Base-by-base conservation (phyloP, 2,888 invertebrate genomes). In the Abrostola triplasia region DNA sequence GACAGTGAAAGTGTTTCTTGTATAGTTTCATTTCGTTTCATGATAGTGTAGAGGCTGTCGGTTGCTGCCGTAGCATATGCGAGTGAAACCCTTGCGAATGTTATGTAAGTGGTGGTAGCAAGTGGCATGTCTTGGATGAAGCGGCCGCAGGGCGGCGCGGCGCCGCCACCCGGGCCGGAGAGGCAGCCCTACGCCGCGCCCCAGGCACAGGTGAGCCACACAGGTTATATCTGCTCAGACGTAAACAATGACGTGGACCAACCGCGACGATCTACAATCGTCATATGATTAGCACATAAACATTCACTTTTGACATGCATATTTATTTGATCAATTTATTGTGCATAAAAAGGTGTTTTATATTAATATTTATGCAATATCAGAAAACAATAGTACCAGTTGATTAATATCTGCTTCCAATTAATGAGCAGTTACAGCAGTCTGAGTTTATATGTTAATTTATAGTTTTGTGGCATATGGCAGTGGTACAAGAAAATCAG, bases 41-140 rank as follows among this genome's bases (percentile, higher is more conserved):
- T 88, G 89, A 87, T 89, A 90, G 92, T 91, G 91, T 91, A 88
- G 87, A 85, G 85, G 89, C 89, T 88, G 81, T 86, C 87, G 83
- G 83, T 83, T 73, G 81, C 81, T 79, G 83, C 79, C 77, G 83
- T 76, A 90, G 84, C 93, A 89, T 94, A 94, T 92, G 94, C 86
- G 87, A 88, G 79, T 84, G 77, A 78, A 69, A 82, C 76, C 80
- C 80, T 83, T 70, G 84, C 88, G 88, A 90, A 92, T 92, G 94
- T 95, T 94, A 94, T 93, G 90, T 94, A 94, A 95, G 90, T 76
- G 84, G 84, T 83, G 81, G 81, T 89, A 90, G 84, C 70, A 70
- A 73, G 74, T 77, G 85, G 81, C 78, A 95, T 95, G 95, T 95
- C 95, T 87, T 95, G 95, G 95, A 92, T 89, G 90, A 93, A 93